phyloP scores from a whole-genome alignment of 2,113 vertebrate genomes.

The Synchiropus splendidus region DNA sequence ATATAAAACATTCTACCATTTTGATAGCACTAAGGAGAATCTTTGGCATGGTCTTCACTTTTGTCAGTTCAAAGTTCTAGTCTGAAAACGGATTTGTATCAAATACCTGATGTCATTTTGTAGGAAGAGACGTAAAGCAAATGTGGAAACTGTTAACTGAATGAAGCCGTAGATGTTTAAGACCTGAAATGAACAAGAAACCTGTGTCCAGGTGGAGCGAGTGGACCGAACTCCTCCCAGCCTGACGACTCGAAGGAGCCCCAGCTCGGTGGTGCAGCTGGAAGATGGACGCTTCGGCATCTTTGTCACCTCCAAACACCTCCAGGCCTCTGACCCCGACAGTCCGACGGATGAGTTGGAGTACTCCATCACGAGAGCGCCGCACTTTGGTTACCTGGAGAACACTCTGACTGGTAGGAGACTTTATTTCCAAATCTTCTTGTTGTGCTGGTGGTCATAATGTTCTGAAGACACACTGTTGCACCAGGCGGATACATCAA shows the following conservation, averaged over 20 bases:
- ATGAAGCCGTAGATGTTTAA: no score
- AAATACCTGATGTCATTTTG: no score
- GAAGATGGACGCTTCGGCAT: slow-evolving; percentile 28
- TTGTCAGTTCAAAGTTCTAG: no score
- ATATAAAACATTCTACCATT: no score
- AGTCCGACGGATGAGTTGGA: slow-evolving; percentile 51
- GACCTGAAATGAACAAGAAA: no score
- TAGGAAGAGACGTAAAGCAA: no score
- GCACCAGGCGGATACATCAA: slow-evolving; percentile 57
- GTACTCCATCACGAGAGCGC: slow-evolving; percentile 51
- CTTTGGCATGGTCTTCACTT: no score
- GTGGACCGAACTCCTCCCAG: slow-evolving; percentile 55
- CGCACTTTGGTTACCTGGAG: slow-evolving; percentile 60
- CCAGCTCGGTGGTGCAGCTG: slow-evolving; percentile 45
- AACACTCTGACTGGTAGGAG: slow-evolving; percentile 49
- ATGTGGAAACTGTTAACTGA: no score
- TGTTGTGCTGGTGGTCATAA: not conserved
- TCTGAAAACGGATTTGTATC: no score
- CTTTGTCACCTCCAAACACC: slow-evolving; percentile 46
- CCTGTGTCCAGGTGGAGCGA: slow-evolving; percentile 43
- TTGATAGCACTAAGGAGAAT: no score
- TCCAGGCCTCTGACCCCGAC: slow-evolving; percentile 45
- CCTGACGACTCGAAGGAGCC: slow-evolving; percentile 42
- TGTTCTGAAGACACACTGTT: not conserved
- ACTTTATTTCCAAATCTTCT: no score